phyloP scores from a whole-genome alignment of 1,140 invertebrate species.

The Heliconius eleuchia region DNA sequence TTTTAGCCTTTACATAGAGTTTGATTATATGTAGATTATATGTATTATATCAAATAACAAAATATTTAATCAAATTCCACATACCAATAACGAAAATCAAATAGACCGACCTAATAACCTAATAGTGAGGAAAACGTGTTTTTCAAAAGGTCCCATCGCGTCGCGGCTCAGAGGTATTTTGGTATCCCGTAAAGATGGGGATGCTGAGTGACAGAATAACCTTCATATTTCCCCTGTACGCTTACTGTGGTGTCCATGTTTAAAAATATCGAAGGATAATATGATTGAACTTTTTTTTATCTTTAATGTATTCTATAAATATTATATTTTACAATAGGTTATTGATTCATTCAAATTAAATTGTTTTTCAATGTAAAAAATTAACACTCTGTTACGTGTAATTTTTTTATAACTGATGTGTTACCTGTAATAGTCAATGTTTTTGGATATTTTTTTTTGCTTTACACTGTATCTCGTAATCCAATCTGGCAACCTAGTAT shows the following conservation, averaged over 20 bases:
- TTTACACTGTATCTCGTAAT: background rate
- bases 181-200: background rate
- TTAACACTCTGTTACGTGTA: too few relatives aligned
- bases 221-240: background rate
- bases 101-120: background rate
- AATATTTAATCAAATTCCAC: background rate
- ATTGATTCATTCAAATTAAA: too few relatives aligned
- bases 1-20: background rate
- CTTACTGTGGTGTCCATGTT: background rate
- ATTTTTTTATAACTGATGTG: too few relatives aligned
- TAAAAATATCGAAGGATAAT: background rate
- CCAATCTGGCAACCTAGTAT: too few relatives aligned
- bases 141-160: background rate
- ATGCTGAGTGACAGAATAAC: constrained; percentile 1
- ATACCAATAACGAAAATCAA: background rate
- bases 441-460: too few relatives aligned
- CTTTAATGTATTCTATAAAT: too few relatives aligned
- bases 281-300: background rate
- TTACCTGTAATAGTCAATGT: too few relatives aligned
- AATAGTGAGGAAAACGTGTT: background rate
- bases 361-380: too few relatives aligned
- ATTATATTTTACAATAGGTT: too few relatives aligned
- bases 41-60: background rate
- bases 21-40: background rate
- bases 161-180: background rate